phyloP scores from a whole-genome alignment of 2,888 invertebrate genomes.

The Drosophila recens region DNA sequence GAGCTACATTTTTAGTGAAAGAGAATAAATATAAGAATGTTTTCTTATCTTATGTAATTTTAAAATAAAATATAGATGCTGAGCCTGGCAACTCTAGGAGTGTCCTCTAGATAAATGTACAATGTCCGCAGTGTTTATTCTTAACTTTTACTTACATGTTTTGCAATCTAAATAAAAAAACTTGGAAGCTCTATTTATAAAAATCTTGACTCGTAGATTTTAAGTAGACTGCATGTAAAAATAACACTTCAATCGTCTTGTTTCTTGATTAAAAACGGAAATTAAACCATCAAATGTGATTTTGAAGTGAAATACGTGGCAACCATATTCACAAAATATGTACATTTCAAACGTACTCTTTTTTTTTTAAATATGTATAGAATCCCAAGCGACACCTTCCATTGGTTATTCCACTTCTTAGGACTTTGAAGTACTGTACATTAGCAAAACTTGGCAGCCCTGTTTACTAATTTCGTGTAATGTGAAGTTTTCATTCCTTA shows the following conservation, averaged over 20 bases:
- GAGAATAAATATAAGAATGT: no score
- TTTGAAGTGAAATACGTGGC: neutral
- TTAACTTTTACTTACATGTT: no score
- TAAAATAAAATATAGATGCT: neutral
- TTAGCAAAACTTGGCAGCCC: neutral
- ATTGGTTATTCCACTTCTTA: neutral
- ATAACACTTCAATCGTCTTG: no score
- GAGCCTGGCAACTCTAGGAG: constrained; percentile 1
- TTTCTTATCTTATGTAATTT: no score
- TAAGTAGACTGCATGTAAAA: neutral
- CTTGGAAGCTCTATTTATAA: neutral
- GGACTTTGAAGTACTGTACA: neutral
- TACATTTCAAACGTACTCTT: neutral
- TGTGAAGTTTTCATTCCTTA: neutral
- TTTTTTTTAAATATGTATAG: no score
- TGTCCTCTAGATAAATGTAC: neutral
- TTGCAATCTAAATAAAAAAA: no score
- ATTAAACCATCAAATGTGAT: neutral
- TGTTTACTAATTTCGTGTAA: neutral
- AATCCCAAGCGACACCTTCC: no score
- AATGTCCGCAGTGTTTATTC: neutral
- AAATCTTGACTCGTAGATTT: neutral
- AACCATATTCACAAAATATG: neutral
- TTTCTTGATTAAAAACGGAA: no score
- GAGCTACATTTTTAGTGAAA: no score